Evolutionary conservation across 2,113 vertebrate genomes (phyloP), one percentile per base, ranked within the genome.

Genomic region (Poecilia latipinna): DNA sequence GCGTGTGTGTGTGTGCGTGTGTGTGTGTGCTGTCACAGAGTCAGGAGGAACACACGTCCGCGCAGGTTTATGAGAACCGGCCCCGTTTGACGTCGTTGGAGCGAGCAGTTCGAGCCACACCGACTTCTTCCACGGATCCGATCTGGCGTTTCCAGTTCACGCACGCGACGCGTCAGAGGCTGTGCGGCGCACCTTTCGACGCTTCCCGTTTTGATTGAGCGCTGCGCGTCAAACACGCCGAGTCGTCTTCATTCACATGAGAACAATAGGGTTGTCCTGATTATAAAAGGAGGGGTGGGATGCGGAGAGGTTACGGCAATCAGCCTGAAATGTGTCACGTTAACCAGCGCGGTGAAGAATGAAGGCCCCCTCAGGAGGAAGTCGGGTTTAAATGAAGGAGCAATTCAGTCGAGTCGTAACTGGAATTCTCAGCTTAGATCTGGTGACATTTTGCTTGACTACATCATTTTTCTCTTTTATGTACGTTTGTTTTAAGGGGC

Each of bases 141-240:
- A 70, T 82, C 79, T 72, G 51, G 33, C 35, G 72, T 80, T 67
- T 86, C 84, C 68, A 22, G 60, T 80, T 75, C 78, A 76, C 74
- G 61, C 44, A 61, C 54, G 62, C 85, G 68, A 29, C 2, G 60
- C 19, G 51, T 69, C 44, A 75, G 68, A 76, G 63, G n/a, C 62
- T 60, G 42, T 60, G 42, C 69, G 17, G 64, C 68, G 31, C 48
- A n/a, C 77, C 85, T 85, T 61, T 19, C 19, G 71, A 77, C 67
- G 75, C 78, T 74, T 74, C 78, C 81, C 72, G 75, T 79, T 79
- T 68, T 70, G 73, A 90, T 79, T 79, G 70, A 75, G 80, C 57
- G 72, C 78, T 68, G 69, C 66, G 72, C 74, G 63, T 84, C 48
- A 76, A 42, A 72, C 72, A 62, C 54, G 37, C 29, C 44, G 62